Evolutionary conservation across 2,797 vertebrate genomes (phyloP), one percentile per base, ranked within the genome.

Genomic region (Orestias chungarensis): DNA sequence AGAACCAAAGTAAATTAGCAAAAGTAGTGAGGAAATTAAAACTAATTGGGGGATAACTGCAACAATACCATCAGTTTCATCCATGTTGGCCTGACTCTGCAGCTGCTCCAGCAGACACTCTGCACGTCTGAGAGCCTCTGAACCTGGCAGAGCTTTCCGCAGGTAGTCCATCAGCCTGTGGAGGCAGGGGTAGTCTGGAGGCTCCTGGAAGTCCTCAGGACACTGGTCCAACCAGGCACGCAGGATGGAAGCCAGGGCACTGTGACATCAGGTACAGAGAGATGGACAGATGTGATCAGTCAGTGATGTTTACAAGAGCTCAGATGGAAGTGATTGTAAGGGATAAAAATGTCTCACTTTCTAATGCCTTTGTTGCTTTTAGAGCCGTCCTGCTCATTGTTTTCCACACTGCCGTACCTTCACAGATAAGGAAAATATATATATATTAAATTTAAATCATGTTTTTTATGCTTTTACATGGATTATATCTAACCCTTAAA

Each of bases 161-260:
- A 98, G 93, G 88, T 97, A 98, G 68, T 84, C 92, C 88, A 96
- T 92, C 73, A 98, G 82, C 80, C 94, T 94, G 83, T 91, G 93
- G 74, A 99, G 93, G 76, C 95, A 95, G 0, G 93, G 87, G 88
- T 96, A 96, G 62, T 92, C 83, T 0, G 97, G 96, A 0, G 95
- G 94, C 80, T 98, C 96, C 82, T 95, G 93, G 93, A 99, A 99
- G 88, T 99, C 97, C 76, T 99, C 97, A 0, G 96, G 93, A 82
- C 96, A 99, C 75, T 99, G 97, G 86, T 99, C 96, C 5, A 99
- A 88, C 97, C 97, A 99, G 80, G 96, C 95, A 71, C 95, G 91
- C 82, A 98, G 86, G 86, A 97, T 96, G 0, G 96, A 99, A 7
- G 96, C 95, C 67, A 97, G 92, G 2, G 95, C 95, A 69, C 97